Evolutionary conservation across 2,888 invertebrate genomes (phyloP), one percentile per base, ranked within the genome.

Genomic region (Mythimna ferrago): DNA sequence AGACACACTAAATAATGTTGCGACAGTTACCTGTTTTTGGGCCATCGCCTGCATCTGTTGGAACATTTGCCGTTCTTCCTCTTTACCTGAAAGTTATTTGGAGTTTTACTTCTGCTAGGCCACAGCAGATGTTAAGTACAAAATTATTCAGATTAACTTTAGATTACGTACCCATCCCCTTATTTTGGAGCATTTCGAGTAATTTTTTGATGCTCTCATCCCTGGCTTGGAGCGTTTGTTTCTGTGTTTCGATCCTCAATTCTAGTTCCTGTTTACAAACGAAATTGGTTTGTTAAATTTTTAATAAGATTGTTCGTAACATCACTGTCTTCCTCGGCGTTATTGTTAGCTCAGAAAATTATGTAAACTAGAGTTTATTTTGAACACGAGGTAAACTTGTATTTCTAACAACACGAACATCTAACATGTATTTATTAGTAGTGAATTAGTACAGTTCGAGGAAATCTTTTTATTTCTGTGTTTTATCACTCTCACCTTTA

Each of bases 171-270:
- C 99, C 99, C 97, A 99, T 98, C 94, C 99, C 99, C 97, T 99
- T 99, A 93, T 98, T 99, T 95, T 99, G 99, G 77, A 99, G 97
- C 99, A 99, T 99, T 97, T 99, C 99, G 91, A 99, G 97, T 89
- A 99, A 97, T 96, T 99, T 99, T 97, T 99, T 99, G 93, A 99
- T 99, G 95, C 99, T 99, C 92, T 99, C 99, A 96, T 99, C 99
- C 89, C 99, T 97, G 64, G 99, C 99, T 92, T 98, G 98, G 86
- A 99, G 97, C 62, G 99, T 99, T 96, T 99, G 99, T 95, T 99
- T 99, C 96, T 99, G 99, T 51, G 99, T 99, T 95, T 99, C 99
- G 91, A 99, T 99, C 89, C 99, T 97, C 90, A 99, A 97, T 96
- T 99, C 99, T 95, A 99, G 97, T 96, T 99, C 99, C 98, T 99